Base-by-base conservation (phyloP, 2,113 vertebrate species). In the Prionailurus viverrinus region DNA sequence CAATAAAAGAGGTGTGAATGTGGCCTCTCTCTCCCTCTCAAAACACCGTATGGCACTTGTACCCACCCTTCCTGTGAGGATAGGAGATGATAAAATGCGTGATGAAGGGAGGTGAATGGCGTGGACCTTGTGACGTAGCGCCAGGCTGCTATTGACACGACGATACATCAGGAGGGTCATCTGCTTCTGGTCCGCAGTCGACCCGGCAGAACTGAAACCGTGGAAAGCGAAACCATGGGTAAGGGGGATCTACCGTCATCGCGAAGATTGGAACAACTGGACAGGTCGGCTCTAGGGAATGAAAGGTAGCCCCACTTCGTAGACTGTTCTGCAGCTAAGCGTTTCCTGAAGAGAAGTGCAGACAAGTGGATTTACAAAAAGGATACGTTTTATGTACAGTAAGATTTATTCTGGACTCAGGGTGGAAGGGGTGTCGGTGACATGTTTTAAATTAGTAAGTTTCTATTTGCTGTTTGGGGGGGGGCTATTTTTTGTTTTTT, bases 371-470 rank as follows among this genome's bases (percentile, higher is more conserved):
- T 41, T 41, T 48, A 33, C 19, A 36, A 51, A 53, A 92, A 53
- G 41, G 45, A n/a, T 13, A 8, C 0, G 1, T 69, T 33, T 82
- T 18, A 2, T 61, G 5, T 36, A 10, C 53, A n/a, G 1, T 68
- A 16, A 81, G 48, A 31, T 39, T 48, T 58, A 81, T 55, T 39
- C 33, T 51, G 23, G 18, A 86, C 23, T 63, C 51, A 69, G 4
- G 8, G 12, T 51, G 33, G 63, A 66, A 68, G 10, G 73, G 19
- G 29, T 9, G 5, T 19, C 15, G 2, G 66, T 61, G 11, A 31
- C 6, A 11, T 63, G 25, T 84, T 71, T 63, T 13, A 33, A 36
- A 66, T 36, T 3, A 66, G 8, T 88, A 45, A 41, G 9, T 83
- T 53, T 53, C 21, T n/a, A 1, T 68, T 48, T 45, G 51, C 84